Evolutionary conservation across 2,888 invertebrate species (phyloP).

Genomic region (Cryptops parisi): DNA sequence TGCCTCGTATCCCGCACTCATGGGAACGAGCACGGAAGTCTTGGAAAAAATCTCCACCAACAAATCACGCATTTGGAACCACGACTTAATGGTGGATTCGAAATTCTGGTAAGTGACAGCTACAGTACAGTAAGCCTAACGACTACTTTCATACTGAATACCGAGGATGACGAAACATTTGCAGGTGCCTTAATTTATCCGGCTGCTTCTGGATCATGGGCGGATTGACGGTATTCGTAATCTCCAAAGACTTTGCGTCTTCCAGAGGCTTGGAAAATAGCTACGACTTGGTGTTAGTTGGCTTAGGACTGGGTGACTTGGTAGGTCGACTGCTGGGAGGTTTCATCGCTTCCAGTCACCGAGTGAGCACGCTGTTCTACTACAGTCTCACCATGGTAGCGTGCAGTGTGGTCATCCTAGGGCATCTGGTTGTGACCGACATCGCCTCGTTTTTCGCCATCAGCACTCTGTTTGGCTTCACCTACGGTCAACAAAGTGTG

Average conservation of each 20-base stretch:
- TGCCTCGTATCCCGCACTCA: not conserved
- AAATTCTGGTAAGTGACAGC: slow-evolving; percentile 10
- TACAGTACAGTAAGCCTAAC: not conserved
- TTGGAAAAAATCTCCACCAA: not conserved
- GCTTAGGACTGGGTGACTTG: slow-evolving; percentile 21
- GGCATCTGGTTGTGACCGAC: slow-evolving; percentile 15
- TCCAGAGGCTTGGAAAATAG: slow-evolving; percentile 18
- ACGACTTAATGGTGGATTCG: not conserved
- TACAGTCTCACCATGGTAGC: slow-evolving; percentile 17
- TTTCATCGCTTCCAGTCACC: slow-evolving; percentile 8
- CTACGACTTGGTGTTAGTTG: slow-evolving; percentile 20
- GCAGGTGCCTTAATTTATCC: slow-evolving; percentile 20
- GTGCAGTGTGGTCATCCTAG: slow-evolving; percentile 18
- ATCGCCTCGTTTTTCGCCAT: slow-evolving; percentile 16
- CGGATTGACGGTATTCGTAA: slow-evolving; percentile 21
- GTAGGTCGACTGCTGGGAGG: slow-evolving; percentile 21
- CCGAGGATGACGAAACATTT: too few relatives aligned
- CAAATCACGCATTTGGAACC: not conserved
- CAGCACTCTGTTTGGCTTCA: slow-evolving; percentile 18
- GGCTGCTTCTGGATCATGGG: slow-evolving; percentile 20
- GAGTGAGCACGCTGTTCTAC: slow-evolving; percentile 10
- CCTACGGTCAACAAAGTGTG: slow-evolving; percentile 21
- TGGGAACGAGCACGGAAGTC: not conserved
- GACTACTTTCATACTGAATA: not conserved
- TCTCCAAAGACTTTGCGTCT: slow-evolving; percentile 22